Evolutionary conservation across 2,113 vertebrate species (phyloP).

Genomic region (Cyprinodon brontotheroides): DNA sequence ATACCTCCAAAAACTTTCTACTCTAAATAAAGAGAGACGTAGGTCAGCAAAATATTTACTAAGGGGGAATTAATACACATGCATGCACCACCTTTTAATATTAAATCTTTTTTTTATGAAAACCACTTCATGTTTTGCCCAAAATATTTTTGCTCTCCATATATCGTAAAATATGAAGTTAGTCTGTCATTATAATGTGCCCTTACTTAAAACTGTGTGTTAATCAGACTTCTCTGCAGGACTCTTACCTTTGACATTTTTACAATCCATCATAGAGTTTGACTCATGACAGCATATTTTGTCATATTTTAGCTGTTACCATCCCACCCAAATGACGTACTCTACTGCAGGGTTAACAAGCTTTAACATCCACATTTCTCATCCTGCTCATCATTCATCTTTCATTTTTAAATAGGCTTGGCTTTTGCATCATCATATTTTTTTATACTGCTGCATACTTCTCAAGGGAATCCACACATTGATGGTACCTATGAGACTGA

Average conservation of each 20-base stretch:
- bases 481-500: constrained; percentile 35
- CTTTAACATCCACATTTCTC: not conserved
- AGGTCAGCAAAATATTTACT: too few relatives aligned
- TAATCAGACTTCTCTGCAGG: not conserved
- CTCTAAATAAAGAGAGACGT: too few relatives aligned
- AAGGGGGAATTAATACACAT: not conserved
- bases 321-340: constrained; percentile 1
- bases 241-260: not conserved
- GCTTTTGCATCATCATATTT: constrained; percentile 2
- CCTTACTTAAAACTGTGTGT: not conserved
- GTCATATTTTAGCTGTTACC: not conserved
- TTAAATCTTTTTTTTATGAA: too few relatives aligned
- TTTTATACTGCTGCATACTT: constrained; percentile 29
- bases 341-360: not conserved
- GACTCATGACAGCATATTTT: not conserved
- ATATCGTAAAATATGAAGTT: too few relatives aligned
- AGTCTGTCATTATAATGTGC: too few relatives aligned
- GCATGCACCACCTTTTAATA: too few relatives aligned
- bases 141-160: too few relatives aligned
- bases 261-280: not conserved
- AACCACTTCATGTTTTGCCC: too few relatives aligned
- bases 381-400: not conserved
- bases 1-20: too few relatives aligned
- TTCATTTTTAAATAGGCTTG: not conserved
- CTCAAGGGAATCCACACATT: constrained; percentile 11